A percentile compares a stretch with the other conserved stretches of the same genome.
Conservation (phyloP, 2,888 invertebrate species). For the Cetonia aurata region DNA sequence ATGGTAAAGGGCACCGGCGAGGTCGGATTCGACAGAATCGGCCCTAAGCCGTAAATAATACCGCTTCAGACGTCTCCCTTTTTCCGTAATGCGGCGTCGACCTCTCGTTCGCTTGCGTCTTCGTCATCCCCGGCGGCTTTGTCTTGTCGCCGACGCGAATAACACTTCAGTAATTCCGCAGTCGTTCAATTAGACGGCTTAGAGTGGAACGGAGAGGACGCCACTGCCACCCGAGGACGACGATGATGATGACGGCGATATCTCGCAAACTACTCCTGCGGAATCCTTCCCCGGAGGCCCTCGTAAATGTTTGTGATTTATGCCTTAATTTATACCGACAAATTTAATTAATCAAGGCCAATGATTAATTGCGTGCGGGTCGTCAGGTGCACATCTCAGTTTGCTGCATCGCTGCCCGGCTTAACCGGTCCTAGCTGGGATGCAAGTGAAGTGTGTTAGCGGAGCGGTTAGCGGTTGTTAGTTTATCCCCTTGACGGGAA, state of each 20-base stretch:
- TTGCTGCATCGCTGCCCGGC: conserved; percentile 35
- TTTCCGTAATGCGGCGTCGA: not conserved
- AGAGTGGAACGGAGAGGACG: conserved; percentile 16
- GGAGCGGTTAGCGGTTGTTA: conserved; percentile 39
- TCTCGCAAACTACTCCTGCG: not conserved
- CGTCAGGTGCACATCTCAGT: conserved; percentile 42
- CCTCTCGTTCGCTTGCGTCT: conserved; percentile 1
- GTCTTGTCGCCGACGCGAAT: conserved; percentile 30
- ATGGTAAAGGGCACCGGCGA: conserved; percentile 13
- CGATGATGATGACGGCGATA: conserved; percentile 9
- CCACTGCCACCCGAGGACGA: conserved; percentile 6
- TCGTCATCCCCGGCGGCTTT: conserved; percentile 12
- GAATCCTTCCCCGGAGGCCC: not conserved
- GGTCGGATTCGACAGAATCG: conserved; percentile 24
- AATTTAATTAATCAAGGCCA: conserved; percentile 53
- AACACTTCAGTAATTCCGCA: conserved; percentile 40
- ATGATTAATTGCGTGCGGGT: conserved; percentile 48
- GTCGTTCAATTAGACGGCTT: conserved; percentile 39
- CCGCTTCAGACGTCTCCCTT: conserved; percentile 17
- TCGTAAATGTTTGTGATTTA: conserved; percentile 46
- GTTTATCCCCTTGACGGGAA: conserved; percentile 27
- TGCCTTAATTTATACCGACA: conserved; percentile 50
- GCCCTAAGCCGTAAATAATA: conserved; percentile 42
- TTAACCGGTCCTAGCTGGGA: conserved; percentile 28
- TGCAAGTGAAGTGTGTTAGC: conserved; percentile 39